Evolutionary conservation across 2,113 vertebrate genomes (phyloP).

Genomic region (Phoenicopterus ruber): DNA sequence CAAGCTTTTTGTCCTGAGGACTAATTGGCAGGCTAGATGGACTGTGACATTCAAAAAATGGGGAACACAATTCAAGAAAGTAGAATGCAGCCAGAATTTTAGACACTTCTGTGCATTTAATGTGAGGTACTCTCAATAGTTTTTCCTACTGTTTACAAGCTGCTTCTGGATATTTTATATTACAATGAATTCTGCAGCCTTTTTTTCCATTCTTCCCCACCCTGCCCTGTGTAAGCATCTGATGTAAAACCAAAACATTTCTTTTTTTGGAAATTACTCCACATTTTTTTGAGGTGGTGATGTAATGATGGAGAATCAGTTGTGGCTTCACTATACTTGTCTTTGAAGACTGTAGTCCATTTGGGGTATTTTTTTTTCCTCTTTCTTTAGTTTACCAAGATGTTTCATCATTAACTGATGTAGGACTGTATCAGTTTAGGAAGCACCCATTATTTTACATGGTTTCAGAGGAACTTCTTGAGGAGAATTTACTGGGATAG

Average conservation of each 20-base stretch:
- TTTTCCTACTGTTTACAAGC: not conserved
- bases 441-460: not conserved
- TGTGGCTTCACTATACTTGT: not conserved
- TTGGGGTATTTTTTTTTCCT: not conserved
- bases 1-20: conserved; percentile 6
- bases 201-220: not conserved
- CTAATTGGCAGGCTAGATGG: conserved; percentile 23
- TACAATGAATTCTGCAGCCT: not conserved
- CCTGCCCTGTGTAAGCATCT: not conserved
- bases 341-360: not conserved
- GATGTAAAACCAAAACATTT: not conserved
- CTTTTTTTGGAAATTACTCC: not conserved
- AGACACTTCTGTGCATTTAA: not conserved
- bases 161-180: not conserved
- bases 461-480: not conserved
- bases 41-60: conserved; percentile 1
- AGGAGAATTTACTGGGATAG: not conserved
- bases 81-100: not conserved
- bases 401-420: not conserved
- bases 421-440: not conserved
- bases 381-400: not conserved
- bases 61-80: not conserved
- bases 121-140: not conserved
- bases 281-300: not conserved
- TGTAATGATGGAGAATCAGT: not conserved